phyloP scores from a whole-genome alignment of 2,113 vertebrate species.

The Rhegmatorhina hoffmannsi region DNA sequence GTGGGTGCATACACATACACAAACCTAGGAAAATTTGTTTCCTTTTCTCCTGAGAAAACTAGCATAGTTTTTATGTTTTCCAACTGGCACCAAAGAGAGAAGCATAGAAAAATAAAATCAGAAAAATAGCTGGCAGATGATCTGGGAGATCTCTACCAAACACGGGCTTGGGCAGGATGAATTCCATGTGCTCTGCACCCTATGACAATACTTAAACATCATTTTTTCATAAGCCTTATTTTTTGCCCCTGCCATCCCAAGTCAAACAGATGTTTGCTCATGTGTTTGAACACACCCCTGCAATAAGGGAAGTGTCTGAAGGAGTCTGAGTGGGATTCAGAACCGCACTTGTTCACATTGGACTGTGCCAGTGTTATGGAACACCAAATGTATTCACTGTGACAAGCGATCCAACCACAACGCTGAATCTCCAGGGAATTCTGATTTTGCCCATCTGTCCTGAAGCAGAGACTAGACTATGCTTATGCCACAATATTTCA shows the following conservation, averaged over 20 bases:
- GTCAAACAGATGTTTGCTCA: neutral
- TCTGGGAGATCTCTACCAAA: conserved; percentile 21
- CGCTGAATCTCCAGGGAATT: conserved; percentile 30
- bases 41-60: neutral
- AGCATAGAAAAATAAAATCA: neutral
- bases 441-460: conserved; percentile 58
- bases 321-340: neutral
- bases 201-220: conserved; percentile 61
- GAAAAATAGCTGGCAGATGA: conserved; percentile 35
- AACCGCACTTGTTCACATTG: neutral
- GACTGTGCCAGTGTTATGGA: conserved; percentile 22
- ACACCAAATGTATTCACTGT: conserved; percentile 44
- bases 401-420: conserved; percentile 50
- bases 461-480: conserved; percentile 12
- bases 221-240: conserved; percentile 30
- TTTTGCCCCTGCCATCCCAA: neutral
- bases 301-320: neutral
- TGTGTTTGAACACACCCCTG: neutral
- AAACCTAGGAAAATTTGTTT: neutral
- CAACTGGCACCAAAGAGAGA: conserved; percentile 48
- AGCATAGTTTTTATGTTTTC: conserved; percentile 11
- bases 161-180: conserved; percentile 48
- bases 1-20: neutral
- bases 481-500: conserved; percentile 27
- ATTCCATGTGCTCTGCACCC: conserved; percentile 59